Base-by-base conservation (phyloP, 1,140 invertebrate genomes). In the Luehdorfia chinensis region DNA sequence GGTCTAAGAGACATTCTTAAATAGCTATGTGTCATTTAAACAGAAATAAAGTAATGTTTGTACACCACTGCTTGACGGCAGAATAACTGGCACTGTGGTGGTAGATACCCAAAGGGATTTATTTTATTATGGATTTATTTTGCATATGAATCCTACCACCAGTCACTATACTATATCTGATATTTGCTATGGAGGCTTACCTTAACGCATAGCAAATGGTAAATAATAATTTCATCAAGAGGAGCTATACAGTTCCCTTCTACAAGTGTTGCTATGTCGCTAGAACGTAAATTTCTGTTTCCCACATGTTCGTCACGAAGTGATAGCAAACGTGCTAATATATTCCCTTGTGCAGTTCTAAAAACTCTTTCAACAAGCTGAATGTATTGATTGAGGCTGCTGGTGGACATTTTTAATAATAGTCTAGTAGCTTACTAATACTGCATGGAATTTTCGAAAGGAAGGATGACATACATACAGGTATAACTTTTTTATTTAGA, bases 171-270 rank as follows among this genome's bases (percentile, higher is more conserved):
- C n/a, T n/a, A n/a, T n/a, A n/a, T n/a, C n/a, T n/a, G n/a, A n/a
- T n/a, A n/a, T n/a, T n/a, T n/a, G n/a, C n/a, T n/a, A n/a, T n/a
- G n/a, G n/a, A n/a, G n/a, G n/a, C 66, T 70, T 68, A 89, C 88
- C 69, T 84, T 88, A 39, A 76, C 81, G 72, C 57, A 87, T 52
- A 92, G 93, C n/a, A 97, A 87, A 79, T 98, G 95, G 30, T 89
- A 89, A 45, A 91, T 87, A 19, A 96, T 90, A 15, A 97, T 87
- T 66, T 97, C 95, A 74, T 96, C 93, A 36, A 95, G 87, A 4
- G 95, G 94, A 14, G 90, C 74, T 33, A 92, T 84, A 51, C 97
- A 88, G 59, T 93, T 89, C 47, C 92, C 90, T 66, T 93, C 90
- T 2, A 94, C 92, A 23, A 92, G 87, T 12, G 87, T 86, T 55